Percentiles rank a stretch among this genome's conserved stretches.
Evolutionary conservation across 2,797 vertebrate genomes (phyloP).

Genomic region (Lithobates sylvaticus): DNA sequence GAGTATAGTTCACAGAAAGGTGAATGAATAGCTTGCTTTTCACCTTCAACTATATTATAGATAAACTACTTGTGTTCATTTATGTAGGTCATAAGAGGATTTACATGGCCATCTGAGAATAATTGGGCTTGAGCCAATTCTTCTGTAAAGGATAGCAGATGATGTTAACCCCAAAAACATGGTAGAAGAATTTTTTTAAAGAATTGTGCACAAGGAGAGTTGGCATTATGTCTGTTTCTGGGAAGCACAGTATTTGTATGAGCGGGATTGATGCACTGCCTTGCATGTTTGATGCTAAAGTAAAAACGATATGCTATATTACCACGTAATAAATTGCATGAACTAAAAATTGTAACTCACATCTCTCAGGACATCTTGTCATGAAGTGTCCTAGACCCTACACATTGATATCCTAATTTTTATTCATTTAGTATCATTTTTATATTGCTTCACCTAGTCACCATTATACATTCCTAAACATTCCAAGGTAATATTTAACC

Average conservation of each 20-base stretch:
- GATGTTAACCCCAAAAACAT: neutral
- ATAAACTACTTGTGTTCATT: conserved; percentile 29
- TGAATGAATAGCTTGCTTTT: conserved; percentile 18
- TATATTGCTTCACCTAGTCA: too few species aligned
- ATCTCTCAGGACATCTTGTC: conserved; percentile 9
- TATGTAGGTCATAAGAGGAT: conserved; percentile 1
- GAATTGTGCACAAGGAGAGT: neutral
- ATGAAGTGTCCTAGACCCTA: neutral
- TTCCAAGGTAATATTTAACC: too few species aligned
- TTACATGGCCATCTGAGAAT: conserved; percentile 13
- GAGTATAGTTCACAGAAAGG: conserved; percentile 20
- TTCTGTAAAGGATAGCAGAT: neutral
- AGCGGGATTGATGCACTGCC: conserved; percentile 9
- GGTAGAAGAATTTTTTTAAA: neutral
- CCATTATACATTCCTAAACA: too few species aligned
- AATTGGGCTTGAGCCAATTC: neutral
- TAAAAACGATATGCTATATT: conserved; percentile 11
- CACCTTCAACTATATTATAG: conserved; percentile 37
- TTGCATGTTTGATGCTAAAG: conserved; percentile 47
- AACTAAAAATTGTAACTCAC: conserved; percentile 1
- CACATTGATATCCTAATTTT: neutral
- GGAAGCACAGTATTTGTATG: neutral
- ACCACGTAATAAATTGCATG: conserved; percentile 33
- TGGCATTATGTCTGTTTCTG: neutral
- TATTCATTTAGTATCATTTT: neutral